Percentiles rank a stretch among this genome's conserved stretches.
Conservation (phyloP, 2,888 invertebrate species). For the Dryocosmus kuriphilus region DNA sequence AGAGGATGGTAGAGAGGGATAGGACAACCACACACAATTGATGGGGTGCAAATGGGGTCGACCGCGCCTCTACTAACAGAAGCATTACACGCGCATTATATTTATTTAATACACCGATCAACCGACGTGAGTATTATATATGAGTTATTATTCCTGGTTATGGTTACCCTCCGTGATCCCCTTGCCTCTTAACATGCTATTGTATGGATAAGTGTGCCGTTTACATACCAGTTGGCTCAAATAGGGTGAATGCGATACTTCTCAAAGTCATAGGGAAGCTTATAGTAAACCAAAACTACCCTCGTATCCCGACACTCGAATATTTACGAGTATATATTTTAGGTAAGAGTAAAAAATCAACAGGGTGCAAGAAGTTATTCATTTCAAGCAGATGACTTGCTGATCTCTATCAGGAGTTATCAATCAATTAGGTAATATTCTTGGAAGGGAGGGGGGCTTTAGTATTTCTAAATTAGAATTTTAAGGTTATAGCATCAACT, state of each 20-base stretch:
- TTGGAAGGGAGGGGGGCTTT: background rate
- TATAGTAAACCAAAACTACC: slow-evolving; percentile 52
- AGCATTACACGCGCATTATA: slow-evolving; percentile 73
- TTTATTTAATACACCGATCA: slow-evolving; percentile 74
- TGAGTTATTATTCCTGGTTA: slow-evolving; percentile 75
- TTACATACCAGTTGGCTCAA: slow-evolving; percentile 68
- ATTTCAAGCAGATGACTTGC: background rate
- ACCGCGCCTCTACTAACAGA: slow-evolving; percentile 69
- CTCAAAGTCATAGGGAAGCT: slow-evolving; percentile 59
- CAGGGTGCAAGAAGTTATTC: background rate
- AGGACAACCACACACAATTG: slow-evolving; percentile 72
- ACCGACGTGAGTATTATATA: slow-evolving; percentile 65
- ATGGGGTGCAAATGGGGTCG: slow-evolving; percentile 74
- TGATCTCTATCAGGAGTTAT: background rate
- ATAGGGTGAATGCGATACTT: slow-evolving; percentile 72
- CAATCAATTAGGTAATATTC: background rate
- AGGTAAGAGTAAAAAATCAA: background rate
- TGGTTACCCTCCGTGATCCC: slow-evolving; percentile 59
- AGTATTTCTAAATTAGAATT: too few relatives aligned
- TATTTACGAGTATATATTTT: slow-evolving; percentile 18
- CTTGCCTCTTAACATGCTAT: slow-evolving; percentile 55
- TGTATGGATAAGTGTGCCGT: slow-evolving; percentile 68
- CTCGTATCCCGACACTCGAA: slow-evolving; percentile 43
- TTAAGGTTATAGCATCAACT: too few relatives aligned
- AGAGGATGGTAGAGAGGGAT: slow-evolving; percentile 60